These are phyloP conservation scores for Xanthia togata DNA, from an alignment of 2,888 invertebrate genomes.

Conservation along the genomic window DNA sequence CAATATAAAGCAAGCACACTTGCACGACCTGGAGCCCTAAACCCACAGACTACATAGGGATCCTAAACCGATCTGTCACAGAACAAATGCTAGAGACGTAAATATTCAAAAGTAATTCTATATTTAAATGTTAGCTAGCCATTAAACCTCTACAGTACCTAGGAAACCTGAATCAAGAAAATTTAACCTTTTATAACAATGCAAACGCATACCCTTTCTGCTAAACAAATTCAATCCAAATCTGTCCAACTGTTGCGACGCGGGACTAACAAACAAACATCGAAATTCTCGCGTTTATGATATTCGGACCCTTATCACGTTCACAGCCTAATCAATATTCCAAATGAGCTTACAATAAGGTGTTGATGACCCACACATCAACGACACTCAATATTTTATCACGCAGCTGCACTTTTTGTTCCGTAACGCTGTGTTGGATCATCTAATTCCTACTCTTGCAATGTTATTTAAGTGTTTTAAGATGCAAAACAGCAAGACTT, in stretches of 20 bases:
- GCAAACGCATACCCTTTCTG: background rate
- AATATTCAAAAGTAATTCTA: too few species aligned
- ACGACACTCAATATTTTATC: background rate
- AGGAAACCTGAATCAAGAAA: background rate
- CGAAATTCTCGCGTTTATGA: background rate
- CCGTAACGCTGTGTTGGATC: slow-evolving; percentile 38
- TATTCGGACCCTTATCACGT: slow-evolving; percentile 39
- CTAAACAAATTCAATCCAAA: background rate
- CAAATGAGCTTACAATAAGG: slow-evolving; percentile 35
- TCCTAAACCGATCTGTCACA: too few species aligned
- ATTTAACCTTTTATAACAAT: background rate
- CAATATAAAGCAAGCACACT: too few species aligned
- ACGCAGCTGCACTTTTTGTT: slow-evolving; percentile 18
- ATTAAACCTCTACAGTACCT: too few species aligned
- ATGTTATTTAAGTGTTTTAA: slow-evolving; percentile 32
- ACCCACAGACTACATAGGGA: too few species aligned
- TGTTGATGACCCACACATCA: slow-evolving; percentile 40
- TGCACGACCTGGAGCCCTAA: too few species aligned
- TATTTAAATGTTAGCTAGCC: too few species aligned
- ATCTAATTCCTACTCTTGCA: slow-evolving; percentile 35
- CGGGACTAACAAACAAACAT: slow-evolving; percentile 28
- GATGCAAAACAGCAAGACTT: slow-evolving; percentile 42
- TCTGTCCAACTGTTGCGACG: background rate
- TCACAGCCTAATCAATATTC: slow-evolving; percentile 48
- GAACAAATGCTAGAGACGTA: too few species aligned